phyloP scores from a whole-genome alignment of 2,797 vertebrate genomes.

The Galago senegalensis region DNA sequence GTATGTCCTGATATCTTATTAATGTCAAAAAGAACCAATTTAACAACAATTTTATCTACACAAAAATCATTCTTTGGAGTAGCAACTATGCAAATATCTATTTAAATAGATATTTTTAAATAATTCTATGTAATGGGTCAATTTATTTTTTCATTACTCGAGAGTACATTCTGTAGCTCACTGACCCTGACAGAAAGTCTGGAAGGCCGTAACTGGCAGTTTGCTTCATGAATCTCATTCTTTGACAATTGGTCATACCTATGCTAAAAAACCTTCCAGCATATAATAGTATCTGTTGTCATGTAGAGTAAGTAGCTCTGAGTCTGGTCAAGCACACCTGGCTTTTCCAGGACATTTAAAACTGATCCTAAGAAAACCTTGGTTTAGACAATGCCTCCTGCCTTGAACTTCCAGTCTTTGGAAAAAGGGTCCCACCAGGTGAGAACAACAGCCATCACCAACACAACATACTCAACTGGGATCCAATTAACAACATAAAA shows the following conservation, averaged over 20 bases:
- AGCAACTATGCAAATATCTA: neutral
- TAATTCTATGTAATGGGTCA: neutral
- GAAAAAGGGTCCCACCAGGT: neutral
- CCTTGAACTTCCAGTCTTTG: neutral
- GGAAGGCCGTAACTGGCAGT: neutral
- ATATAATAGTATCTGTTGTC: neutral
- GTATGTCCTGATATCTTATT: neutral
- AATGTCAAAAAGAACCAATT: neutral
- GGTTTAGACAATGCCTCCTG: neutral
- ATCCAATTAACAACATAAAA: neutral
- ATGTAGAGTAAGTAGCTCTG: neutral
- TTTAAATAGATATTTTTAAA: conserved; percentile 40
- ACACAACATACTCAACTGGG: neutral
- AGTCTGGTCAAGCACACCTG: neutral
- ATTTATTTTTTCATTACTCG: conserved; percentile 6
- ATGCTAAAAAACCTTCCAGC: neutral
- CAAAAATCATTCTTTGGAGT: neutral
- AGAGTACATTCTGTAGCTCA: conserved; percentile 8
- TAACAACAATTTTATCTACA: neutral
- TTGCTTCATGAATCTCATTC: neutral
- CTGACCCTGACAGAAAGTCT: neutral
- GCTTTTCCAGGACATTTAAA: neutral
- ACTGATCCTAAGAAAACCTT: neutral
- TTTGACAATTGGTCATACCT: neutral
- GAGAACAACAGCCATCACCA: neutral